Base-by-base conservation (phyloP, 2,888 invertebrate genomes). In the Hedya salicella region DNA sequence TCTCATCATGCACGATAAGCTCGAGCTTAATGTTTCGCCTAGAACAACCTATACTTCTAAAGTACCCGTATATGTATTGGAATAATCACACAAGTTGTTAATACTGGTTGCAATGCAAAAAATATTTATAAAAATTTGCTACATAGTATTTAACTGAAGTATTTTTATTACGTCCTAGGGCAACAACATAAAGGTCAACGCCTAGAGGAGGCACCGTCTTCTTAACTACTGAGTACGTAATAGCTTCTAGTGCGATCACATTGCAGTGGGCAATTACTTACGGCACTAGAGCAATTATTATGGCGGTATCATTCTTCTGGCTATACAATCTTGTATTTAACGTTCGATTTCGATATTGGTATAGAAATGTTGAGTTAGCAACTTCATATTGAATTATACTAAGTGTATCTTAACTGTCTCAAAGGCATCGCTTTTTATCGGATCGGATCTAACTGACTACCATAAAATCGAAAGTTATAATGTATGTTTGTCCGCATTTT, bases 211-310 rank as follows among this genome's bases (percentile, higher is more conserved):
- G 46, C 44, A 13, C 21, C 56, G n/a, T 56, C 42, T 30, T 25
- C 52, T 42, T 42, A 36, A 61, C 32, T 21, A 53, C 32, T 30
- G 25, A 46, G 17, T 54, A 62, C 39, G 39, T 48, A 36, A 46
- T 54, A 39, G 39, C 44, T 17, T 46, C 19, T 48, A 60, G 76
- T 73, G 67, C 72, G 74, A 60, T 52, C 36, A 54, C 61, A 57
- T 67, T 65, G 77, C 78, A 75, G 75, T 68, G 70, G 73, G 78
- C 78, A 80, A 82, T 83, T 80, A 84, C 73, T 83, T 81, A 81
- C 78, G 73, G 76, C 75, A 78, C 79, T 78, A 73, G 79, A 73
- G 79, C 81, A 78, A 84, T 84, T 82, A 83, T 83, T 83, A 81
- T 74, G 75, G 68, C 62, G 67, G 67, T 48, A 46, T 39, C 0